A percentile compares a stretch with the other conserved stretches of the same genome.
These are phyloP conservation scores for Microvelia longipes DNA, from an alignment of 1,140 invertebrate genomes.

Conservation along the genomic window DNA sequence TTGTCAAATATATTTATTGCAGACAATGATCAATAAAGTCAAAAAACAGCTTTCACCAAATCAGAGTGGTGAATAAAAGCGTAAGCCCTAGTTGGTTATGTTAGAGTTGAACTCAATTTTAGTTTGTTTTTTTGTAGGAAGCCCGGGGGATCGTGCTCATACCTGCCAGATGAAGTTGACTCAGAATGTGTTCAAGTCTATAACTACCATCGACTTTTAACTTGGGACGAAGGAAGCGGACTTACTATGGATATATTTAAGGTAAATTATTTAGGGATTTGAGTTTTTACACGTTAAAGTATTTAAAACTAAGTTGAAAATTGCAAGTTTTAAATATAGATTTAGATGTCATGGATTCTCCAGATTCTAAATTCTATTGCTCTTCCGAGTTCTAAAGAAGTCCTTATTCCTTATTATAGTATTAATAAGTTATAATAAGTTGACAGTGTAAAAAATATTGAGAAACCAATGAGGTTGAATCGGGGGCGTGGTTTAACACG, in stretches of 20 bases:
- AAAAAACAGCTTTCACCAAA: not conserved
- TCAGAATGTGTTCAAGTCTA: constrained; percentile 71
- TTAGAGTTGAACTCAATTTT: not conserved
- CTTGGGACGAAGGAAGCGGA: constrained; percentile 64
- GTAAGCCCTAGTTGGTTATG: too few relatives aligned
- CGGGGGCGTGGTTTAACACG: too few relatives aligned
- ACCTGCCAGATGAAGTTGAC: constrained; percentile 60
- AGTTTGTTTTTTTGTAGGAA: constrained; percentile 37
- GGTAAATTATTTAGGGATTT: constrained; percentile 13
- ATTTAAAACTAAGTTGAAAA: not conserved
- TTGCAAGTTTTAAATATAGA: not conserved
- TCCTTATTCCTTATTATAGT: too few relatives aligned
- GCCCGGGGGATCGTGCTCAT: constrained; percentile 55
- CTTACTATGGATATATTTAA: constrained; percentile 78
- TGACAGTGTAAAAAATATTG: too few relatives aligned
- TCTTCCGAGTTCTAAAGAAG: too few relatives aligned
- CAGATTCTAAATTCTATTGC: not conserved
- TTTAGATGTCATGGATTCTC: not conserved
- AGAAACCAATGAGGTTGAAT: too few relatives aligned
- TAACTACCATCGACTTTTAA: constrained; percentile 69
- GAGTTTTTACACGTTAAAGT: not conserved
- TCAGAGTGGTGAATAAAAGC: too few relatives aligned
- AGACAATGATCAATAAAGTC: too few relatives aligned
- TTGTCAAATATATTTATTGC: too few relatives aligned
- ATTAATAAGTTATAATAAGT: too few relatives aligned